A percentile compares a stretch with the other conserved stretches of the same genome.
These are phyloP conservation scores for Varanus komodoensis DNA, from an alignment of 2,113 vertebrate genomes.

Conservation along the genomic window DNA sequence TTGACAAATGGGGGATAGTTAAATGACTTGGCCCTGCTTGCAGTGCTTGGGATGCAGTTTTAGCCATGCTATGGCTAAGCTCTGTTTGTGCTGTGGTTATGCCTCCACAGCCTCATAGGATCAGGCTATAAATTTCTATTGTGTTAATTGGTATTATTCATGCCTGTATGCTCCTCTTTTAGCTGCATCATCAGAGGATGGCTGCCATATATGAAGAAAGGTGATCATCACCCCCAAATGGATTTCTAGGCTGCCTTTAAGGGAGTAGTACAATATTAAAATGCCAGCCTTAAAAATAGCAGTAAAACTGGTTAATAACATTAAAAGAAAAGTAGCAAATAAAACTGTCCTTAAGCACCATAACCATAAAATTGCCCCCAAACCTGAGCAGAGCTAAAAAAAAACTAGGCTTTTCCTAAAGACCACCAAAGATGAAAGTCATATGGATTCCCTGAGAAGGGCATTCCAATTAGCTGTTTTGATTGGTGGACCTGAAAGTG, in stretches of 20 bases:
- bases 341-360: background rate
- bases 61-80: background rate
- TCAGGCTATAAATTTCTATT: background rate
- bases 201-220: background rate
- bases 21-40: background rate
- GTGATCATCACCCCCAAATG: too few species aligned
- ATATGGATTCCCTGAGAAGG: background rate
- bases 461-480: background rate
- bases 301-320: background rate
- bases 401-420: background rate
- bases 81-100: background rate
- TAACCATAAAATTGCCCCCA: background rate
- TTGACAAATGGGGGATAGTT: background rate
- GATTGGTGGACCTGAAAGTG: background rate
- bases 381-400: background rate
- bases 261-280: background rate
- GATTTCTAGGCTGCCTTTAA: too few species aligned
- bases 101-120: background rate
- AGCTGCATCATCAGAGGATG: background rate
- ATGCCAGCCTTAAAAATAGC: background rate
- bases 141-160: too few species aligned
- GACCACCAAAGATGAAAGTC: background rate
- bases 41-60: background rate
- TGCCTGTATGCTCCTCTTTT: background rate
- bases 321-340: background rate